Evolutionary conservation across 2,113 vertebrate species (phyloP), one percentile per base, ranked within the genome.

Genomic region (Mellivora capensis): DNA sequence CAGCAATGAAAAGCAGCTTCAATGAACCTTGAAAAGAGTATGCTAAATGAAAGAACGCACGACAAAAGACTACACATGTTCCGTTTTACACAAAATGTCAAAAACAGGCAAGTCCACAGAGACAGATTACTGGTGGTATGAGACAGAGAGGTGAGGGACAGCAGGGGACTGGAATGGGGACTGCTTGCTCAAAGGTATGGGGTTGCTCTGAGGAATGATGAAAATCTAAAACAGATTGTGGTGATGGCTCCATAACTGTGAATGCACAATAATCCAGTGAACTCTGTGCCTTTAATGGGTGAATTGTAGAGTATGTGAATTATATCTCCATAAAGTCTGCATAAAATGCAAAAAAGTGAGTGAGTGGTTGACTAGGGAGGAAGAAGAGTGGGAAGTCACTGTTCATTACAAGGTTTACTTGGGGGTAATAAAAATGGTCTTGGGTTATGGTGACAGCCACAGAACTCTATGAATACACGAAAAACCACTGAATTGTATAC

Each of bases 181-280:
- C 18, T 4, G 34, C 17, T 4, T 1, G 57, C 31, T 7, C 10
- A 20, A 0, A 4, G 86, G 23, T 10, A 39, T 0, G 42, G 13
- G 42, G 34, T 6, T 64, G 23, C 42, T 37, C 47, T 39, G 6
- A 13, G 42, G 57, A 23, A 37, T 49, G 87, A 77, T 49, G 14
- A 79, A 49, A 29, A 37, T 29, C 57, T 49, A 62, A 18, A 90
- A 7, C 44, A 62, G 72, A 47, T 3, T 12, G 31, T 20, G 31
- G 44, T n/a, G 42, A 79, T 18, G 34, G 42, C 15, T 79, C 31
- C 9, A 1, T 3, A 72, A 42, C 49, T 29, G n/a, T 11, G 29
- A 23, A 10, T 0, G 31, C 13, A 21, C 27, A 34, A n/a, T 3
- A 15, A 31, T 8, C 18, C 67, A 5, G 29, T 31, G 69, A 44